Conservation (phyloP, 2,888 invertebrate species). For the Diarsia mendica region DNA sequence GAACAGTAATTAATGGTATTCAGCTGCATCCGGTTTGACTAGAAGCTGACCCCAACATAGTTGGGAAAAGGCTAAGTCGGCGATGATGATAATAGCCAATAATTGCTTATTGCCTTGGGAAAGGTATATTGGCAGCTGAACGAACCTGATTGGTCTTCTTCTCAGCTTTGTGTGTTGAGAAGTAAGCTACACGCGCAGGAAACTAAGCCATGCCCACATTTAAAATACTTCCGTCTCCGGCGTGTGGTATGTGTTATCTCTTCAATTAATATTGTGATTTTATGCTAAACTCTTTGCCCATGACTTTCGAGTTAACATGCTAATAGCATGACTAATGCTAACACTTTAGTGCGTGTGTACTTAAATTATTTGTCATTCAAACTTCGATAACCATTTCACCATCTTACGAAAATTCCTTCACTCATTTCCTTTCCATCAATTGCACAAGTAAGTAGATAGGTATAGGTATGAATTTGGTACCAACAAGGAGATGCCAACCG, state of each 20-base stretch:
- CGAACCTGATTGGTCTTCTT: not conserved
- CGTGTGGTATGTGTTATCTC: constrained; percentile 1
- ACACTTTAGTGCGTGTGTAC: not conserved
- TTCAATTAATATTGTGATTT: constrained; percentile 23
- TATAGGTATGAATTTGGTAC: constrained; percentile 11
- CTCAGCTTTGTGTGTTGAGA: not conserved
- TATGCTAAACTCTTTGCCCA: constrained; percentile 31
- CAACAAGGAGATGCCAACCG: not conserved
- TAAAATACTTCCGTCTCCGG: constrained; percentile 9
- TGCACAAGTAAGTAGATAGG: not conserved
- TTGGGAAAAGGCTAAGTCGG: no score
- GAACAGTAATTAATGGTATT: no score
- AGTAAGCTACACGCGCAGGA: not conserved
- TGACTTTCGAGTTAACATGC: constrained; percentile 36
- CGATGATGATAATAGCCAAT: no score
- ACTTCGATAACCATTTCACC: constrained; percentile 17
- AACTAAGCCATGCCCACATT: constrained; percentile 12
- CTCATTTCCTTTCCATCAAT: not conserved
- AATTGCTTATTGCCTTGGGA: not conserved
- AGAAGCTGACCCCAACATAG: no score
- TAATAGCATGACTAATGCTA: constrained; percentile 18
- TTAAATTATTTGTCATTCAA: constrained; percentile 16
- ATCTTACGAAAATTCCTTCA: not conserved
- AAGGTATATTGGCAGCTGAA: not conserved
- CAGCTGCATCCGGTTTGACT: no score